A percentile compares a stretch with the other conserved stretches of the same genome.
Evolutionary conservation across 2,888 invertebrate genomes (phyloP).

Genomic region (Bombylius discolor): DNA sequence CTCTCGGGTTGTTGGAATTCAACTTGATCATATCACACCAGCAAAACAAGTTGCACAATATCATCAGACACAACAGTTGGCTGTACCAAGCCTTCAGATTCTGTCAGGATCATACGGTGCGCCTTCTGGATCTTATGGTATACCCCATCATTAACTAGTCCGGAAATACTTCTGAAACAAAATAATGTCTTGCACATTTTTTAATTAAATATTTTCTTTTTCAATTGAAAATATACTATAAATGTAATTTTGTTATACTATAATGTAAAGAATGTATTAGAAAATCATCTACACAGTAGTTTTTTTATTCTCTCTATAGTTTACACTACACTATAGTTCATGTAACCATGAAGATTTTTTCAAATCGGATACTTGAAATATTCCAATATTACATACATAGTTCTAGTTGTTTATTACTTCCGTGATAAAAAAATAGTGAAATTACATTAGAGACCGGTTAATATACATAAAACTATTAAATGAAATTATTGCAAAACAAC

Average conservation of each 20-base stretch:
- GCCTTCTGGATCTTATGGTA: constrained; percentile 14
- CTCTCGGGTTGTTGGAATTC: constrained; percentile 59
- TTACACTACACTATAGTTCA: constrained; percentile 16
- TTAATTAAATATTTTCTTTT: constrained; percentile 5
- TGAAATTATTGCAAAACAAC: constrained; percentile 10
- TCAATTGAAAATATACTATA: not conserved
- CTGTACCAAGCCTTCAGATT: constrained; percentile 26
- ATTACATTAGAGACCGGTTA: constrained; percentile 40
- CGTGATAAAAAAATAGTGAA: constrained; percentile 38
- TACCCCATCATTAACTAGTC: not conserved
- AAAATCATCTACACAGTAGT: not conserved
- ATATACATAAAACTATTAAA: constrained; percentile 37
- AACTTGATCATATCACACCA: constrained; percentile 64
- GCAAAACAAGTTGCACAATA: constrained; percentile 71
- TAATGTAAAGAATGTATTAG: no score
- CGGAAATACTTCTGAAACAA: not conserved
- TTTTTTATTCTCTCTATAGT: not conserved
- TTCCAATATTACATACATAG: constrained; percentile 22
- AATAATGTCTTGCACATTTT: not conserved
- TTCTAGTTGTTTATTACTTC: constrained; percentile 32
- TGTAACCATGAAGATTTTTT: constrained; percentile 37
- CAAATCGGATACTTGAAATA: constrained; percentile 38
- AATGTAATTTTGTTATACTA: not conserved
- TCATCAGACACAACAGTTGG: constrained; percentile 47
- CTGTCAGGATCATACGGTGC: constrained; percentile 11